These are phyloP conservation scores for Potamilus streckersoni DNA, from an alignment of 1,140 invertebrate species.

Conservation along the genomic window DNA sequence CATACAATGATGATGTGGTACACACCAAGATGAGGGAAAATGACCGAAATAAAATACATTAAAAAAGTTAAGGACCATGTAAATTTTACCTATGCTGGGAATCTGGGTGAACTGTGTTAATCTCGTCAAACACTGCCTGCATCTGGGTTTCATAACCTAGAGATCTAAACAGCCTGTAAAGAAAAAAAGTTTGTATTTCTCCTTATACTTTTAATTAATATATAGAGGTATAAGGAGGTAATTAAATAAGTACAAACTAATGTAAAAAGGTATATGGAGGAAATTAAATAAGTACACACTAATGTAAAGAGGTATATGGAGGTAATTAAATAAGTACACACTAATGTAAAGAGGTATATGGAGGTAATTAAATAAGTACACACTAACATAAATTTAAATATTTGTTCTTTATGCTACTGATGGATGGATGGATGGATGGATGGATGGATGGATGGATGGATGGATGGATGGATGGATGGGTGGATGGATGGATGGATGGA, in stretches of 20 bases:
- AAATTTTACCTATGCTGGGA: constrained; percentile 57
- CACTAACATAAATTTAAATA: background rate
- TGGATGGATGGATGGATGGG: too few relatives aligned
- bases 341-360: background rate
- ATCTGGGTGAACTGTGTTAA: constrained; percentile 62
- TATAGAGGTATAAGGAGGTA: too few relatives aligned
- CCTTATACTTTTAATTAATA: background rate
- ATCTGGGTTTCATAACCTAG: constrained; percentile 54
- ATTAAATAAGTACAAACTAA: too few relatives aligned
- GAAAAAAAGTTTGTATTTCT: constrained; percentile 17
- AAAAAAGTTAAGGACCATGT: background rate
- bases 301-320: too few relatives aligned
- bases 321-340: background rate
- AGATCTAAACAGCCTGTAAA: constrained; percentile 32
- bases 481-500: too few relatives aligned
- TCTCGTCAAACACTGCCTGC: constrained; percentile 54
- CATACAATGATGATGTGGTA: too few relatives aligned
- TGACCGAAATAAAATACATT: too few relatives aligned
- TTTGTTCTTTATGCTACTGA: background rate
- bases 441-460: too few relatives aligned
- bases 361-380: background rate
- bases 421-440: too few relatives aligned
- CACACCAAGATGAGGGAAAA: too few relatives aligned
- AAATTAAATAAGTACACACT: too few relatives aligned
- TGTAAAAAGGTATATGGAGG: too few relatives aligned